A percentile compares a stretch with the other conserved stretches of the same genome.
Conservation (phyloP, 2,797 vertebrate species). For the Epinephelus coioides region DNA sequence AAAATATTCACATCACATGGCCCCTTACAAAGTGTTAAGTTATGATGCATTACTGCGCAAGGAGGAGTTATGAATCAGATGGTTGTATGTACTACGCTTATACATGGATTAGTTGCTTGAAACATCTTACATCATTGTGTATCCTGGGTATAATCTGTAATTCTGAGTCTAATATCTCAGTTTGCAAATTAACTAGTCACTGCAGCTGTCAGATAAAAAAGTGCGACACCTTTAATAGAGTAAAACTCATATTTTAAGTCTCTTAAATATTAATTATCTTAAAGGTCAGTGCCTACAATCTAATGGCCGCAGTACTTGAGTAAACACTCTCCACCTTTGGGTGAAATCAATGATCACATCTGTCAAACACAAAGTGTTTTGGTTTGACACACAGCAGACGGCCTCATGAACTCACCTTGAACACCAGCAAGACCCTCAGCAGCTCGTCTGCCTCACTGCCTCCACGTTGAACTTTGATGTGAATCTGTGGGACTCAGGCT, state of each 20-base stretch:
- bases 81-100: no score
- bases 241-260: not conserved
- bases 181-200: not conserved
- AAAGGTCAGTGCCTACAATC: not conserved
- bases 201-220: not conserved
- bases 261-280: not conserved
- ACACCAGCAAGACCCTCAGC: slow-evolving; percentile 17
- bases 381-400: not conserved
- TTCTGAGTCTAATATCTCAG: not conserved
- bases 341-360: not conserved
- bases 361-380: slow-evolving; percentile 3
- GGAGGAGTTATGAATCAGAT: no score
- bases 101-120: no score
- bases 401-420: slow-evolving; percentile 26
- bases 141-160: no score
- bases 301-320: not conserved
- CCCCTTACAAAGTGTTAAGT: no score
- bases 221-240: not conserved
- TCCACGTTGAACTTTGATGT: slow-evolving; percentile 22
- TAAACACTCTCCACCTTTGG: not conserved
- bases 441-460: slow-evolving; percentile 7
- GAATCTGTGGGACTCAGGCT: slow-evolving; percentile 30
- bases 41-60: no score
- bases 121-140: no score
- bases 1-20: no score